Conservation (phyloP, 2,888 invertebrate species). For the Agonopterix heracliana region DNA sequence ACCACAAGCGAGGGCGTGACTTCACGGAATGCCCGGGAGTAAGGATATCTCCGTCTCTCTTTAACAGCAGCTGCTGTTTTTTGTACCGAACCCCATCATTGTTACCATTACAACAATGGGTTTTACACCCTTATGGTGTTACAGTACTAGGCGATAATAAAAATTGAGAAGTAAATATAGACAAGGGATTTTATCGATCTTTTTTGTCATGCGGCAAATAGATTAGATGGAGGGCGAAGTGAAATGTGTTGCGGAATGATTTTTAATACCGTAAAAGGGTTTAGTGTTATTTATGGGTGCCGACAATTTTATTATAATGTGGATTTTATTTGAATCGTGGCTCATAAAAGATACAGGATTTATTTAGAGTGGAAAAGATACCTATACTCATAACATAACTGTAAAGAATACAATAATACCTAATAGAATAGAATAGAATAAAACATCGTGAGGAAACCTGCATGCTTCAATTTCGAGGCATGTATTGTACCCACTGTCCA, state of each 20-base stretch:
- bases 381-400: too few species aligned
- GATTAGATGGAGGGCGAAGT: not conserved
- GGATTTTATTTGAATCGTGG: too few species aligned
- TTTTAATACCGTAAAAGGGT: too few species aligned
- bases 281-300: too few species aligned
- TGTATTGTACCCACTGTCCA: too few species aligned
- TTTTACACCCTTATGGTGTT: slow-evolving; percentile 52
- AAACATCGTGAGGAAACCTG: too few species aligned
- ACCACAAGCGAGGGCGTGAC: slow-evolving; percentile 3
- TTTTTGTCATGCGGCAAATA: not conserved
- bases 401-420: too few species aligned
- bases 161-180: slow-evolving; percentile 34
- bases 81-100: slow-evolving; percentile 10
- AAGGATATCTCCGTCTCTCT: slow-evolving; percentile 13
- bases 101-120: slow-evolving; percentile 29
- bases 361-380: too few species aligned
- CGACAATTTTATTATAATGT: too few species aligned
- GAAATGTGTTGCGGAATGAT: not conserved
- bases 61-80: slow-evolving; percentile 8
- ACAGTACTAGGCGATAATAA: slow-evolving; percentile 52
- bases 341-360: too few species aligned
- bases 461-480: too few species aligned
- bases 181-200: slow-evolving; percentile 18
- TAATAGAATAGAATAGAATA: too few species aligned
- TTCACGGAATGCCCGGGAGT: slow-evolving; percentile 11